Evolutionary conservation across 2,888 invertebrate species (phyloP).

Genomic region (Dasypogon diadema): DNA sequence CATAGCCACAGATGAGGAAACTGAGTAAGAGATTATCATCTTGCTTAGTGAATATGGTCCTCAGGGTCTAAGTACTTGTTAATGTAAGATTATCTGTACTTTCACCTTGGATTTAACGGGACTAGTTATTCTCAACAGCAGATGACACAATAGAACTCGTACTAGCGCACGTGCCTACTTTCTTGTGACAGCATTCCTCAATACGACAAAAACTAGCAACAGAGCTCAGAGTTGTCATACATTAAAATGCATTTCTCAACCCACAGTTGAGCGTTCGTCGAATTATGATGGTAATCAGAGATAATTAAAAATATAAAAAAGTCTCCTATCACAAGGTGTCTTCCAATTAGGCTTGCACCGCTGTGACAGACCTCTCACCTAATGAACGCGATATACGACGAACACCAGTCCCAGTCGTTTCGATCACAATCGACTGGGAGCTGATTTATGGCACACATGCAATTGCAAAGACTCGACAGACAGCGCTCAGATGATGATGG

Average conservation of each 20-base stretch:
- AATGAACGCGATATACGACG: constrained; percentile 30
- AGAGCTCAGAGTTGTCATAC: neutral
- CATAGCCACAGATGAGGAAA: too few species aligned
- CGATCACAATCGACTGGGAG: constrained; percentile 11
- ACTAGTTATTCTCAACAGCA: too few species aligned
- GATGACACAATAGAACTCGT: too few species aligned
- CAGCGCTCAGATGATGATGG: neutral
- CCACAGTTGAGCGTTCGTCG: neutral
- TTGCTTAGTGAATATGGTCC: too few species aligned
- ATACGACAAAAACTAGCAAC: too few species aligned
- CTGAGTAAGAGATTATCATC: too few species aligned
- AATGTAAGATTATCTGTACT: too few species aligned
- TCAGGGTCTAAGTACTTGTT: too few species aligned
- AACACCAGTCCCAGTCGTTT: neutral
- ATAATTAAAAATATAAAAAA: constrained; percentile 25
- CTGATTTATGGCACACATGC: constrained; percentile 28
- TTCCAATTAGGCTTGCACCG: constrained; percentile 23
- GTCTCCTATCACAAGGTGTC: constrained; percentile 4
- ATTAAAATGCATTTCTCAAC: constrained; percentile 22
- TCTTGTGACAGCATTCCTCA: too few species aligned
- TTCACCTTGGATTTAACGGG: too few species aligned
- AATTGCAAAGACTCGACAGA: constrained; percentile 10
- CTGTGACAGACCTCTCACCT: constrained; percentile 35
- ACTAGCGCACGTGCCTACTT: too few species aligned
- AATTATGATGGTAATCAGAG: constrained; percentile 11